Conservation (phyloP, 1,140 invertebrate genomes). For the Glossosoma conforme region DNA sequence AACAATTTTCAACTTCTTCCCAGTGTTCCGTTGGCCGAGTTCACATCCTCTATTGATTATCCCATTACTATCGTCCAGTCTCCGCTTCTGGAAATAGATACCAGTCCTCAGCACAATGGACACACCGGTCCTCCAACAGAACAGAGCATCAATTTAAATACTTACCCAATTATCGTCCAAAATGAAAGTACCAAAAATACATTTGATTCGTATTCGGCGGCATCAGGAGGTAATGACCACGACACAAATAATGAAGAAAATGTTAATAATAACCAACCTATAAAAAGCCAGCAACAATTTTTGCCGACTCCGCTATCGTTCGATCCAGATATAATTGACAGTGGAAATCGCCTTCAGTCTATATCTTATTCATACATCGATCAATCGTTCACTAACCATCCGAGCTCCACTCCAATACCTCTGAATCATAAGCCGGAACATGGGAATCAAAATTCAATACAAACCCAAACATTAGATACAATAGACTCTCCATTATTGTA, state of each 20-base stretch:
- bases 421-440: constrained; percentile 35
- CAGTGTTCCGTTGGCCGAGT: constrained; percentile 58
- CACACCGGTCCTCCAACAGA: constrained; percentile 8
- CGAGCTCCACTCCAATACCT: constrained; percentile 11
- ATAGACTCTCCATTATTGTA: constrained; percentile 50
- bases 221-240: constrained; percentile 24
- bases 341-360: constrained; percentile 2
- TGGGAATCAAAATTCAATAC: constrained; percentile 4
- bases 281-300: constrained; percentile 19
- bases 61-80: constrained; percentile 58
- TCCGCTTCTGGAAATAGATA: constrained; percentile 55
- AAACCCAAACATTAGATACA: constrained; percentile 39
- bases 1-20: constrained; percentile 35
- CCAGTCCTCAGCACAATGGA: constrained; percentile 36
- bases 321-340: constrained; percentile 11
- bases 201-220: constrained; percentile 26
- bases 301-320: constrained; percentile 23
- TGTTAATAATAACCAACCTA: constrained; percentile 6
- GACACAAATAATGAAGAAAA: constrained; percentile 13
- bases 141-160: constrained; percentile 16
- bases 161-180: constrained; percentile 25
- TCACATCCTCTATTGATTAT: constrained; percentile 60
- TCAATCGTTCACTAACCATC: constrained; percentile 22
- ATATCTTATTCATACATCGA: constrained; percentile 29
- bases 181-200: constrained; percentile 10